Conservation (phyloP, 2,113 vertebrate species). For the Tichodroma muraria region DNA sequence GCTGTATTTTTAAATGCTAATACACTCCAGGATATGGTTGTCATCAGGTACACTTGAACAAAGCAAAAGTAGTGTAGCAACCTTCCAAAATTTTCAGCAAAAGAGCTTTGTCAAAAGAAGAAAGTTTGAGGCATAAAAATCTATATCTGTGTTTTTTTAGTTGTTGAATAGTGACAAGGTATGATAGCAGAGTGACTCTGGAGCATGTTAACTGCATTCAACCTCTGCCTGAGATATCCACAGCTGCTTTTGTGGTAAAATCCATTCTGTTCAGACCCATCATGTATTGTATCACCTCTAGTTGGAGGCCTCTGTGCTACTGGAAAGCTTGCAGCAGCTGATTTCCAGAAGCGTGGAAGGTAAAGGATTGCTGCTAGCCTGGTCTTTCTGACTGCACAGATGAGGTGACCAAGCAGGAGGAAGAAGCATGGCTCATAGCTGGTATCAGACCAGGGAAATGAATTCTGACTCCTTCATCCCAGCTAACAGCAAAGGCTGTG, state of each 20-base stretch:
- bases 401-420: background rate
- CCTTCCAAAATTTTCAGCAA: background rate
- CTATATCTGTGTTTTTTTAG: background rate
- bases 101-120: conserved; percentile 19
- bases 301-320: background rate
- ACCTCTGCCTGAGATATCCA: background rate
- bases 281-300: background rate
- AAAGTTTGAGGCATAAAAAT: background rate
- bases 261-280: background rate
- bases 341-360: background rate
- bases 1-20: conserved; percentile 41
- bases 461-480: background rate
- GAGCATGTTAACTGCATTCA: background rate
- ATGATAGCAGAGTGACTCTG: background rate
- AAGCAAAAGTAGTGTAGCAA: background rate
- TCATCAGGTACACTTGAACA: conserved; percentile 20
- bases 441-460: background rate
- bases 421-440: background rate
- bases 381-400: background rate
- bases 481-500: background rate
- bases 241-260: background rate
- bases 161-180: background rate
- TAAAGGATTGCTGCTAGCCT: background rate
- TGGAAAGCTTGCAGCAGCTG: background rate
- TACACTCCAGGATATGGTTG: conserved; percentile 14